A percentile compares a stretch with the other conserved stretches of the same genome.
Conservation (phyloP, 2,797 vertebrate species). For the Hozukius guyotensis region DNA sequence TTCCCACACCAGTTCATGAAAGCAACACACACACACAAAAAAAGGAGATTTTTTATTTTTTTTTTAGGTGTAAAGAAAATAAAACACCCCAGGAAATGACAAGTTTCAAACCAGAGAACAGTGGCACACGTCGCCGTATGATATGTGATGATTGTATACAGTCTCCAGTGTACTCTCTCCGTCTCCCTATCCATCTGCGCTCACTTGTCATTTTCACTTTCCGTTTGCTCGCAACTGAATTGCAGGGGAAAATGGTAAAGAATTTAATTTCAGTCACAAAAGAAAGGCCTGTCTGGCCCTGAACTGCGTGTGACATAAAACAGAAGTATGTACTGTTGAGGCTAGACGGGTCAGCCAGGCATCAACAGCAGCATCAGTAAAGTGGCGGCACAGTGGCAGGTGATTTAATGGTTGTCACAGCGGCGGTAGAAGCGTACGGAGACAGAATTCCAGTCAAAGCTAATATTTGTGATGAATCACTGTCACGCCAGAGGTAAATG, state of each 20-base stretch:
- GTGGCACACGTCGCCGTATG: neutral
- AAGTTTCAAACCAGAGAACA: conserved; percentile 26
- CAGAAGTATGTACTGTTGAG: conserved; percentile 58
- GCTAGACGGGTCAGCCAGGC: conserved; percentile 59
- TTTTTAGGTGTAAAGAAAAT: conserved; percentile 14
- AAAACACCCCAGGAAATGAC: conserved; percentile 26
- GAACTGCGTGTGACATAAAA: conserved; percentile 61
- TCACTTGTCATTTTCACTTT: conserved; percentile 28
- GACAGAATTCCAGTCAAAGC: conserved; percentile 81
- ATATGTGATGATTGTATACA: conserved; percentile 41
- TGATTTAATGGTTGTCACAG: conserved; percentile 83
- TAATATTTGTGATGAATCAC: conserved; percentile 83
- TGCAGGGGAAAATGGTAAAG: neutral
- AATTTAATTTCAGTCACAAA: conserved; percentile 5
- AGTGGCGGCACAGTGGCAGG: conserved; percentile 72
- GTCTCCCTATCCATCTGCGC: neutral
- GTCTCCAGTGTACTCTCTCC: conserved; percentile 9
- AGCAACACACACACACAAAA: conserved; percentile 13
- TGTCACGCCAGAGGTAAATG: conserved; percentile 78
- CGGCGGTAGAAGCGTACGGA: conserved; percentile 70
- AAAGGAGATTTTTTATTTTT: conserved; percentile 41
- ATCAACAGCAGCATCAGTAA: conserved; percentile 68
- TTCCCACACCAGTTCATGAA: conserved; percentile 66
- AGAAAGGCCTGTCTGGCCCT: conserved; percentile 29
- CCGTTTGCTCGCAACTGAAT: neutral